Base-by-base conservation (phyloP, 2,888 invertebrate species). In the Corythucha ciliata region DNA sequence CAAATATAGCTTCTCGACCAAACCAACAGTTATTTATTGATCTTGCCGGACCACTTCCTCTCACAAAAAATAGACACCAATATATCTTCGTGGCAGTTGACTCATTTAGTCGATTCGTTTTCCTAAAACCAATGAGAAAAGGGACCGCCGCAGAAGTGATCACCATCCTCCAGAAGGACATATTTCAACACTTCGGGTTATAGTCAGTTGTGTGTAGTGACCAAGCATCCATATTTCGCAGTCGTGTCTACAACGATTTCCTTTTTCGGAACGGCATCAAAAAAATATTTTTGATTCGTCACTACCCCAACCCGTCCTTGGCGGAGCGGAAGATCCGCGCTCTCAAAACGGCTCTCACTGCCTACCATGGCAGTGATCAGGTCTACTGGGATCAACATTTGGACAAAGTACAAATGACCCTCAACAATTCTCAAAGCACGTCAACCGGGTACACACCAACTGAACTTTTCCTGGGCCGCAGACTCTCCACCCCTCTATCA, bases 1-100 rank as follows among this genome's bases (percentile, higher is more conserved):
- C 42, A 42, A 26, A 25, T 42, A 4, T 42, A 42, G n/a, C n/a
- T n/a, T 26, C 42, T 12, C 42, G 26, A 26, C 42, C 42, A 25
- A 27, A 27, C 8, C 42, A 42, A 42, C 26, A 25, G 14, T 25
- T 42, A 12, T 22, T 25, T 16, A 42, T 25, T 12, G 24, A 26
- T n/a, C n/a, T 42, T n/a, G 25, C 25, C 5, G 25, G 24, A 4
- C 26, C 24, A 25, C n/a, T 22, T 4, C 24, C 10, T 29, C 29
- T n/a, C 29, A n/a, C 29, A n/a, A n/a, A 29, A n/a, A 29, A 5
- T n/a, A n/a, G 25, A 10, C 26, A 21, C 42, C 4, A 26, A 18
- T 24, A 42, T 14, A 42, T 42, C 26, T 42, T 42, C 24, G 26
- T 42, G 14, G 24, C 26, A n/a, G 26, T 42, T 5, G 42, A 42